Base-by-base conservation (phyloP, 2,888 invertebrate species). In the Tenthredo amoena region DNA sequence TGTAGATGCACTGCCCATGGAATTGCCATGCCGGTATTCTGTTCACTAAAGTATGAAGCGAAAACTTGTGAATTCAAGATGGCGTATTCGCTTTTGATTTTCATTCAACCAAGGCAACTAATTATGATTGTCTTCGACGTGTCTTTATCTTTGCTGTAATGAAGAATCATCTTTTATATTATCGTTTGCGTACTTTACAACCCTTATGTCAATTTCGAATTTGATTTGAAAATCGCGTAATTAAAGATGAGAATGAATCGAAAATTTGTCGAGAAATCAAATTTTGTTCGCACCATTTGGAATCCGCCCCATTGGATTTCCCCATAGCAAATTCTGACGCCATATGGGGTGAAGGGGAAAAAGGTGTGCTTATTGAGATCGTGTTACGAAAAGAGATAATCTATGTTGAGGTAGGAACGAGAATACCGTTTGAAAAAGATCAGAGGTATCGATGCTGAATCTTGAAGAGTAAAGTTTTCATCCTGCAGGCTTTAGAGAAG, bases 1-100 rank as follows among this genome's bases (percentile, higher is more conserved):
- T 9, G 18, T 15, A 47, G 47, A 18, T 55, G 77, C 77, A 34
- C 5, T 34, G 4, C 34, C 18, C 72, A 40, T 43, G 5, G 43
- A 43, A 74, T 74, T 43, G 43, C 43, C 40, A 21, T 43, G 43
- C 43, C 40, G 40, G 43, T 74, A 43, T 74, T 74, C 21, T 74
- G 72, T 43, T 12, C 10, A 21, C 43, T 43, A 43, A 40, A 15
- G 77, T 40, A 34, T 55, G 55, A 15, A 31, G 55, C 34, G 34
- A 77, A 77, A 77, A 77, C 77, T 18, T 40, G 9, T 18, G 10
- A 40, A 34, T 26, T 55, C 34, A 43, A 6, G 72, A 26, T 43
- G n/a, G n/a, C 10, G 40, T 21, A 40, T 74, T 74, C 9, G 12
- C 12, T 12, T 43, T 74, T 43, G 10, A 21, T 74, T 21, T 43